Evolutionary conservation across 2,797 vertebrate species (phyloP).

Genomic region (Halcyon chelicuti): DNA sequence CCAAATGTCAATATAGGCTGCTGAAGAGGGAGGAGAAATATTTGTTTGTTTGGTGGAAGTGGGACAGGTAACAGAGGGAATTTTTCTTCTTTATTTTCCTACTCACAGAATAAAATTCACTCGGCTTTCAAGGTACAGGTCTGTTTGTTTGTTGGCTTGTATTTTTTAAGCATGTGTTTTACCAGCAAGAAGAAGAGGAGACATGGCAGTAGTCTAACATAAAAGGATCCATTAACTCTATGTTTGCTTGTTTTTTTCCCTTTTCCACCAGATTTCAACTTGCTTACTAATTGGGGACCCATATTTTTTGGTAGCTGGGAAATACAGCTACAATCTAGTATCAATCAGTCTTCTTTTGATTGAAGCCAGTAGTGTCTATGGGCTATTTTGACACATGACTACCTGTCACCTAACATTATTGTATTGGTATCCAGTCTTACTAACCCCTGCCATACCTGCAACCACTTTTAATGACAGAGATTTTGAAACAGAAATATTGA

Average conservation of each 20-base stretch:
- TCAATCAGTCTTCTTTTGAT: neutral
- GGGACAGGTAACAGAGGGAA: neutral
- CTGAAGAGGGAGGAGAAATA: neutral
- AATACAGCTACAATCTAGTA: neutral
- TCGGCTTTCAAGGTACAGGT: neutral
- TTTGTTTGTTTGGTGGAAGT: neutral
- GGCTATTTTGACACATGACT: constrained; percentile 38
- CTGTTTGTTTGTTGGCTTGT: neutral
- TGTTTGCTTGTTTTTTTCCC: neutral
- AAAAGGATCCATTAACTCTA: neutral
- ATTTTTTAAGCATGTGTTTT: neutral
- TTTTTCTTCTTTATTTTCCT: neutral
- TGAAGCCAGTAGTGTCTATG: constrained; percentile 1
- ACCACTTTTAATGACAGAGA: constrained; percentile 35
- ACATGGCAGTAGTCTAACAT: neutral
- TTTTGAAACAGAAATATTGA: constrained; percentile 69
- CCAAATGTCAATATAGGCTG: neutral
- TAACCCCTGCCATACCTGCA: constrained; percentile 12
- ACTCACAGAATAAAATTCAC: neutral
- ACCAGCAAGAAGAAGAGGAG: neutral
- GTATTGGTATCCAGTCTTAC: constrained; percentile 14
- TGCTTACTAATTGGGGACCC: neutral
- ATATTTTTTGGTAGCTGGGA: neutral
- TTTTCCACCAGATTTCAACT: neutral
- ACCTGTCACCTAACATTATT: constrained; percentile 25